A percentile compares a stretch with the other conserved stretches of the same genome.
phyloP scores from a whole-genome alignment of 1,140 invertebrate genomes.

The Lepidurus couesii region DNA sequence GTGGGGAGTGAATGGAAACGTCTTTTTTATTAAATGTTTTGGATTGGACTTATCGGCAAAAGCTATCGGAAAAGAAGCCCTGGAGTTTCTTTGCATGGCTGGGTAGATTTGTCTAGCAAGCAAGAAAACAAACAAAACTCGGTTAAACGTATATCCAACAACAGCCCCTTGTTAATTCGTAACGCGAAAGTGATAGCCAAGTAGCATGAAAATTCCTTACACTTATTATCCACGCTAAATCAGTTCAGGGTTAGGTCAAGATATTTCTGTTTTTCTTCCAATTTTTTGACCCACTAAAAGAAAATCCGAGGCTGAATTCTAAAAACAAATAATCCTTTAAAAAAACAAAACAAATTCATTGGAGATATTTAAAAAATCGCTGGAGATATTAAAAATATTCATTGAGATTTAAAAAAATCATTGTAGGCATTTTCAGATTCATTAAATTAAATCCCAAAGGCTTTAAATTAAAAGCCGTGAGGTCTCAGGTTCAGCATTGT shows the following conservation, averaged over 20 bases:
- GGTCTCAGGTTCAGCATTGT: too few species aligned
- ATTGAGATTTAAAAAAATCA: too few species aligned
- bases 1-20: too few species aligned
- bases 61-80: neutral
- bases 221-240: neutral
- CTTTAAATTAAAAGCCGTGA: too few species aligned
- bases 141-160: neutral
- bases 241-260: conserved; percentile 21
- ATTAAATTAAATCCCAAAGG: too few species aligned
- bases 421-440: too few species aligned
- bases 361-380: too few species aligned
- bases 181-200: neutral
- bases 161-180: neutral
- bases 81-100: neutral
- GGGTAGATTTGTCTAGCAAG: neutral
- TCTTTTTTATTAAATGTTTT: neutral
- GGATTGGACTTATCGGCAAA: neutral
- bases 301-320: too few species aligned
- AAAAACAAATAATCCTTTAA: too few species aligned
- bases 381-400: too few species aligned
- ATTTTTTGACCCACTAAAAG: neutral
- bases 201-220: neutral
- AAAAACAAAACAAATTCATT: too few species aligned
- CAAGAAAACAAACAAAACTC: neutral
- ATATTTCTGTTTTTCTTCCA: neutral